A percentile compares a stretch with the other conserved stretches of the same genome.
These are phyloP conservation scores for Glaucopsyche alexis DNA, from an alignment of 2,888 invertebrate genomes.

Conservation along the genomic window DNA sequence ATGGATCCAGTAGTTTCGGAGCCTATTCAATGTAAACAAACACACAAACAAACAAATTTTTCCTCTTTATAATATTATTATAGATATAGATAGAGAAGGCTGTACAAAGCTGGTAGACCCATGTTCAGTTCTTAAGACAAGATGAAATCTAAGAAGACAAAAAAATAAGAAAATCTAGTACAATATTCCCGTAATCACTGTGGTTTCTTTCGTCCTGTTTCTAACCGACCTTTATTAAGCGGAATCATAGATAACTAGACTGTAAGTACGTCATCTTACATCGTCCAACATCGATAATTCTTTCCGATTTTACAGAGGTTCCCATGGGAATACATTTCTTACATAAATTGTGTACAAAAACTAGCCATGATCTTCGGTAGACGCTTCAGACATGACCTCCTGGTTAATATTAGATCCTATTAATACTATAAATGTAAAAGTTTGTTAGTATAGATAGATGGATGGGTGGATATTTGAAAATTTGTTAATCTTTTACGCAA, in stretches of 20 bases:
- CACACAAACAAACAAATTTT: too few species aligned
- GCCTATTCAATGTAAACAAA: too few species aligned
- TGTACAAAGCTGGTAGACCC: background rate
- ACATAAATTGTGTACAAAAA: slow-evolving; percentile 1
- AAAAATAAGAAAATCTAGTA: background rate
- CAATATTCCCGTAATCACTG: background rate
- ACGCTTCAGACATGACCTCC: background rate
- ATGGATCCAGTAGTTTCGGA: too few species aligned
- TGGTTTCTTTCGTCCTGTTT: slow-evolving; percentile 21
- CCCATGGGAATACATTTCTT: slow-evolving; percentile 21
- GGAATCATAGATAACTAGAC: slow-evolving; percentile 25
- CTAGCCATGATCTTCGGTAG: background rate
- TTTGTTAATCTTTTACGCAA: too few species aligned
- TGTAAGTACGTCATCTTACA: background rate
- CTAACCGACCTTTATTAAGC: slow-evolving; percentile 18
- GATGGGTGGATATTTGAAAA: background rate
- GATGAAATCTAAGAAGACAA: background rate
- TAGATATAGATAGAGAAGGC: too few species aligned
- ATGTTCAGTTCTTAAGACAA: background rate
- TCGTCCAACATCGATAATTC: slow-evolving; percentile 20
- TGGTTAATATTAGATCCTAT: background rate
- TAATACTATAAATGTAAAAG: too few species aligned
- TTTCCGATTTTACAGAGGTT: slow-evolving; percentile 17
- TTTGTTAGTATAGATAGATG: too few species aligned
- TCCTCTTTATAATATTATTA: too few species aligned